Conservation (phyloP, 1,140 invertebrate genomes). For the Drosophila tropicalis region DNA sequence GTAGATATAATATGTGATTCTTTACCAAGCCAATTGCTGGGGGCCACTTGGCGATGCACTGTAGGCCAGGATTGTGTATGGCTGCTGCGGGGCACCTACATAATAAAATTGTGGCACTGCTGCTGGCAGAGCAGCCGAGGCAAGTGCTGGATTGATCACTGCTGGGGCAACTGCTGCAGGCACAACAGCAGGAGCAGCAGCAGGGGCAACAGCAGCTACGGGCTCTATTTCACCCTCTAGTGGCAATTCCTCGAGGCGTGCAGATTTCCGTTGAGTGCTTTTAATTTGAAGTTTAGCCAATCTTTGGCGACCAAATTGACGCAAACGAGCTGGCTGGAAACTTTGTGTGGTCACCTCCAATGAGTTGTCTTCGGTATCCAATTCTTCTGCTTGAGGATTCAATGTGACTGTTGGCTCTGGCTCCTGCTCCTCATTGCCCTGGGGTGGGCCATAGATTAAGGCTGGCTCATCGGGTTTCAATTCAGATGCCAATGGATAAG, state of each 20-base stretch:
- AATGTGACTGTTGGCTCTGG: slow-evolving; percentile 41
- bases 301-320: slow-evolving; percentile 31
- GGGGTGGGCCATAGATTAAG: slow-evolving; percentile 69
- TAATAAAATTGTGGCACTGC: slow-evolving; percentile 55
- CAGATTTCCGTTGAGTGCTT: slow-evolving; percentile 8
- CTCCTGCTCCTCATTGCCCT: slow-evolving; percentile 29
- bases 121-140: slow-evolving; percentile 19
- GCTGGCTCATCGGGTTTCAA: slow-evolving; percentile 69
- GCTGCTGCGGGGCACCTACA: slow-evolving; percentile 50
- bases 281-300: slow-evolving; percentile 62
- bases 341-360: slow-evolving; percentile 49
- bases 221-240: slow-evolving; percentile 33
- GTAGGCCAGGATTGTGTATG: slow-evolving; percentile 53
- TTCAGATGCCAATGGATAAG: slow-evolving; percentile 70
- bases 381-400: slow-evolving; percentile 50
- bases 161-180: slow-evolving; percentile 13
- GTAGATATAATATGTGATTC: neutral
- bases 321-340: slow-evolving; percentile 48
- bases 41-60: slow-evolving; percentile 25
- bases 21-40: slow-evolving; percentile 62
- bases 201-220: neutral
- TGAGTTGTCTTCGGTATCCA: slow-evolving; percentile 65
- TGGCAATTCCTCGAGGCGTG: slow-evolving; percentile 64
- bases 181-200: neutral
- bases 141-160: slow-evolving; percentile 12